phyloP scores from a whole-genome alignment of 2,888 invertebrate genomes.

The Ceriagrion tenellum region DNA sequence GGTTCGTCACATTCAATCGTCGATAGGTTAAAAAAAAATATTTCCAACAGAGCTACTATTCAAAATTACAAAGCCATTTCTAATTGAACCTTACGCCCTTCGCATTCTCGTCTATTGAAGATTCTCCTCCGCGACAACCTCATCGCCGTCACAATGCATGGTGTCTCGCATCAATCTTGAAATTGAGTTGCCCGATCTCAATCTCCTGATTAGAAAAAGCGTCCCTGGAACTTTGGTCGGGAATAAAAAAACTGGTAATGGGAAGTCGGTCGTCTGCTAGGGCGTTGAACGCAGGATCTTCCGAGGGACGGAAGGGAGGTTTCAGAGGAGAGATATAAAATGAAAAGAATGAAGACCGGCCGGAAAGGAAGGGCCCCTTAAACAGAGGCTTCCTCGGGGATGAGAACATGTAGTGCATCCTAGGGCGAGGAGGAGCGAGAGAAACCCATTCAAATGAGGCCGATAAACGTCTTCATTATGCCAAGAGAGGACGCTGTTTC shows the following conservation, averaged over 20 bases:
- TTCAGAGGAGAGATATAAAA: not conserved
- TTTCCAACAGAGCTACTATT: too few species aligned
- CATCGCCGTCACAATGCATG: too few species aligned
- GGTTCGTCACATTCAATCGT: too few species aligned
- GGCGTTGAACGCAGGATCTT: not conserved
- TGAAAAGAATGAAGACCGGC: not conserved
- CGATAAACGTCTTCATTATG: constrained; percentile 61
- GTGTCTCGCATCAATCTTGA: not conserved
- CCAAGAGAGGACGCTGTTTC: not conserved
- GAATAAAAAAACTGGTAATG: not conserved
- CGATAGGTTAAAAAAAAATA: too few species aligned
- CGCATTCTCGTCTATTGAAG: too few species aligned
- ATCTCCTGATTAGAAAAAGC: not conserved
- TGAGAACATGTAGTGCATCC: not conserved
- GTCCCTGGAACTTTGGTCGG: not conserved
- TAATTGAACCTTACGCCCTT: too few species aligned
- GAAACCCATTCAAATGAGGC: constrained; percentile 27
- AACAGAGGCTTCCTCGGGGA: constrained; percentile 1
- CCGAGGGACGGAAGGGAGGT: not conserved
- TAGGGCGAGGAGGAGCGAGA: not conserved
- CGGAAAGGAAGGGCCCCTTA: not conserved
- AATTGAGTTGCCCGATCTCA: not conserved
- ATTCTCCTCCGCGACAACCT: too few species aligned
- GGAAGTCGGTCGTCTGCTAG: not conserved
- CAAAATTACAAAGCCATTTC: too few species aligned